A percentile compares a stretch with the other conserved stretches of the same genome.
Conservation (phyloP, 2,797 vertebrate genomes). For the Rhabdophis nuchalis region DNA sequence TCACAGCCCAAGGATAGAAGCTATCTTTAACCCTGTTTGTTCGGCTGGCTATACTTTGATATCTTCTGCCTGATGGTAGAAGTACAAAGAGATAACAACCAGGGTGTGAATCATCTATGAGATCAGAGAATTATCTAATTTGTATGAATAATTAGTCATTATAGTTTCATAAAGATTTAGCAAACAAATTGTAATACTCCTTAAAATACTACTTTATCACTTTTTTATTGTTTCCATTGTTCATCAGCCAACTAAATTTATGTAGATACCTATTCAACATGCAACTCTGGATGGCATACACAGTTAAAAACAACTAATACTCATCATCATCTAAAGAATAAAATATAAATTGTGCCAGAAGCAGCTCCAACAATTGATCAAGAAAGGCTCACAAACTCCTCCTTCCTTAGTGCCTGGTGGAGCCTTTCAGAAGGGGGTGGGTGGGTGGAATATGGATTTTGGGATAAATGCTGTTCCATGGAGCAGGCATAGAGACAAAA, state of each 20-base stretch:
- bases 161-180: conserved; percentile 9
- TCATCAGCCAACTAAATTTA: neutral
- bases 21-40: no score
- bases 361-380: neutral
- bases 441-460: neutral
- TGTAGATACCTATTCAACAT: neutral
- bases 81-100: no score
- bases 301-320: neutral
- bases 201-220: neutral
- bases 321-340: neutral
- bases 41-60: no score
- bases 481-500: neutral
- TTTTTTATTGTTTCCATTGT: neutral
- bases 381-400: neutral
- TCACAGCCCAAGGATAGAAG: no score
- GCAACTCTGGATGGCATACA: neutral
- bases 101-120: no score
- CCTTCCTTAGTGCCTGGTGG: neutral
- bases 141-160: neutral
- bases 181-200: neutral
- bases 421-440: neutral
- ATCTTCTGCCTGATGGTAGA: no score
- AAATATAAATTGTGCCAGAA: neutral
- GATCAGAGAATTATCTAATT: conserved; percentile 3
- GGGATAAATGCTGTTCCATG: neutral